Evolutionary conservation across 2,888 invertebrate species (phyloP), one percentile per base, ranked within the genome.

Genomic region (Odontocerum albicorne): DNA sequence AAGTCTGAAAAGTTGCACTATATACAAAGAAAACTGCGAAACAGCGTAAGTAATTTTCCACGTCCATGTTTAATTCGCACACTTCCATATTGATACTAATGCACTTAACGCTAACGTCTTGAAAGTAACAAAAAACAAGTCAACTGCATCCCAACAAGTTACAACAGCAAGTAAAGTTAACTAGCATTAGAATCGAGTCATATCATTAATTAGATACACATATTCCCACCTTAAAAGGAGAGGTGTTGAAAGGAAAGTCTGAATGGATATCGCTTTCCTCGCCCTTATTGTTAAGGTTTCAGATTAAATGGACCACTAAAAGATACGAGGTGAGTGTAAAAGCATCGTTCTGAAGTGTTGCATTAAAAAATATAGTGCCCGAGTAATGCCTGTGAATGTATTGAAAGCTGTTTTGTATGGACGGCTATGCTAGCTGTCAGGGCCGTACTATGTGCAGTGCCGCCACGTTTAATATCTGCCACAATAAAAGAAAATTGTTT

Each of bases 271-370:
- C 51, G 51, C 49, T 51, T 38, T 40, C n/a, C 32, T 35, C 32
- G 13, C 47, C 43, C 27, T 51, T 43, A 46, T 55, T 19, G 55
- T 38, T 17, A 44, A 52, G 52, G 50, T 40, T 51, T 49, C 55
- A 35, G 52, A 55, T 55, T 52, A 57, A 60, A 60, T 60, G 60
- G 60, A 60, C 60, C 55, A 52, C 60, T 60, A 60, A 57, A 60
- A 52, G 57, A 46, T 49, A 58, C 46, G 58, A 54, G 44, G 31
- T 44, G 51, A 38, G 55, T 55, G 55, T 60, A 55, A 57, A 56
- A 57, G 57, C 46, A 33, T 21, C 36, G 44, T 49, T 43, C 46
- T 15, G 33, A 43, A 58, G 57, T 47, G 57, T 40, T 55, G 55
- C 58, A 59, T 59, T 59, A 59, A 59, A 56, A 59, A 55, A 59